phyloP scores from a whole-genome alignment of 2,797 vertebrate species.

The Pogoniulus pusillus region DNA sequence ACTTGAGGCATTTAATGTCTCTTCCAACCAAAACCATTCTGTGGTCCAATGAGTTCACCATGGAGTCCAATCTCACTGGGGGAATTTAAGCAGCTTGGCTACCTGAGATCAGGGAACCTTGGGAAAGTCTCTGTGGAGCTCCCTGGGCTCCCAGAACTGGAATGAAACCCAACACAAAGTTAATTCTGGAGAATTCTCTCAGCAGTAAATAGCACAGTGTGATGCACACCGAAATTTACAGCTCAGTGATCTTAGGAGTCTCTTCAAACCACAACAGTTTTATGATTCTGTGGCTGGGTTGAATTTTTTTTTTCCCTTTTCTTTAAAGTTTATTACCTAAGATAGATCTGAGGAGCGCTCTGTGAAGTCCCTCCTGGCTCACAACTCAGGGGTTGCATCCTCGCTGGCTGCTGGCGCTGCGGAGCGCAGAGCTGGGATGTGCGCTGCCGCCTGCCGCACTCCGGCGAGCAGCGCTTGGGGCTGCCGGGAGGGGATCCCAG shows the following conservation, averaged over 20 bases:
- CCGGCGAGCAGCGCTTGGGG: slow-evolving; percentile 25
- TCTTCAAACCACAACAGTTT: too few species aligned
- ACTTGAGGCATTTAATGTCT: too few species aligned
- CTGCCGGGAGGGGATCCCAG: slow-evolving; percentile 1
- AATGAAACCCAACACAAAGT: background rate
- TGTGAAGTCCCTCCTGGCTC: slow-evolving; percentile 26
- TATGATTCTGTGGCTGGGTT: too few species aligned
- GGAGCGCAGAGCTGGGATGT: slow-evolving; percentile 15
- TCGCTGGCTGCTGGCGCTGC: slow-evolving; percentile 47
- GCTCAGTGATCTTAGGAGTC: too few species aligned
- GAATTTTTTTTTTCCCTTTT: background rate
- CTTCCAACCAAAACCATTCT: too few species aligned
- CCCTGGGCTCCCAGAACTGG: background rate
- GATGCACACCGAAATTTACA: background rate
- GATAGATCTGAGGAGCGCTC: background rate
- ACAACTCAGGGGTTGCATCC: slow-evolving; percentile 5
- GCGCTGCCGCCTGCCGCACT: slow-evolving; percentile 31
- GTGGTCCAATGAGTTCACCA: background rate
- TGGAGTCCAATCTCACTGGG: background rate
- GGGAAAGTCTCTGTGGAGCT: background rate
- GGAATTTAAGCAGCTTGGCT: background rate
- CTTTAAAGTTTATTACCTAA: slow-evolving; percentile 39
- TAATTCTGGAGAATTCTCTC: background rate
- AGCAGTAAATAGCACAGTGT: background rate
- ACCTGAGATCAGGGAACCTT: background rate